Conservation (phyloP, 2,113 vertebrate species). For the Casuarius casuarius region DNA sequence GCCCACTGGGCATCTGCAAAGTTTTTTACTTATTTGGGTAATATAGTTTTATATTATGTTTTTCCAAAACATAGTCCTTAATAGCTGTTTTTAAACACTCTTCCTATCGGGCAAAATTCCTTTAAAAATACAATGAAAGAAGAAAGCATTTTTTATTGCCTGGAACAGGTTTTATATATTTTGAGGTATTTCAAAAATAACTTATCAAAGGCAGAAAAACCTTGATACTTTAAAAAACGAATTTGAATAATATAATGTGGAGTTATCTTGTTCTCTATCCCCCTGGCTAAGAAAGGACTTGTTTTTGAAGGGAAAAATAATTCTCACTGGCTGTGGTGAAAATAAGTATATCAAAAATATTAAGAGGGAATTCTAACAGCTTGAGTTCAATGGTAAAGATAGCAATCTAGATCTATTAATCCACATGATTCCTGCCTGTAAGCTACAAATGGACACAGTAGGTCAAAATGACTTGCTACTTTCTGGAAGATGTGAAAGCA, state of each 20-base stretch:
- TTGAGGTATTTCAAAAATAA: conserved; percentile 36
- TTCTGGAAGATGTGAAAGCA: neutral
- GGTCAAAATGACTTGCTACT: neutral
- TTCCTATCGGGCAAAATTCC: neutral
- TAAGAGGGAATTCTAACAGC: neutral
- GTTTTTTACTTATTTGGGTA: neutral
- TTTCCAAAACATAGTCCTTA: conserved; percentile 9
- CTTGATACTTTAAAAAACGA: conserved; percentile 27
- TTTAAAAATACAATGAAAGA: conserved; percentile 18
- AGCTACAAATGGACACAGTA: neutral
- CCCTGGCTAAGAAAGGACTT: conserved; percentile 2
- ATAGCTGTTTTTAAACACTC: neutral
- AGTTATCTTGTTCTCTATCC: conserved; percentile 4
- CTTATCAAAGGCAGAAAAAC: conserved; percentile 44
- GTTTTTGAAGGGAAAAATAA: neutral
- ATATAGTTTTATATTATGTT: neutral
- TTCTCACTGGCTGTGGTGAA: neutral
- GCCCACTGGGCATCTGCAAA: neutral
- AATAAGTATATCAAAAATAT: neutral
- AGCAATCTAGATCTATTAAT: neutral
- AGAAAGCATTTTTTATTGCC: conserved; percentile 28
- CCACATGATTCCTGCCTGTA: neutral
- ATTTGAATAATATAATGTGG: conserved; percentile 10
- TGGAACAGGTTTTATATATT: conserved; percentile 10
- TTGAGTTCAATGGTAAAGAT: neutral